phyloP scores from a whole-genome alignment of 2,113 vertebrate species.

The Grammomys dolichurus region DNA sequence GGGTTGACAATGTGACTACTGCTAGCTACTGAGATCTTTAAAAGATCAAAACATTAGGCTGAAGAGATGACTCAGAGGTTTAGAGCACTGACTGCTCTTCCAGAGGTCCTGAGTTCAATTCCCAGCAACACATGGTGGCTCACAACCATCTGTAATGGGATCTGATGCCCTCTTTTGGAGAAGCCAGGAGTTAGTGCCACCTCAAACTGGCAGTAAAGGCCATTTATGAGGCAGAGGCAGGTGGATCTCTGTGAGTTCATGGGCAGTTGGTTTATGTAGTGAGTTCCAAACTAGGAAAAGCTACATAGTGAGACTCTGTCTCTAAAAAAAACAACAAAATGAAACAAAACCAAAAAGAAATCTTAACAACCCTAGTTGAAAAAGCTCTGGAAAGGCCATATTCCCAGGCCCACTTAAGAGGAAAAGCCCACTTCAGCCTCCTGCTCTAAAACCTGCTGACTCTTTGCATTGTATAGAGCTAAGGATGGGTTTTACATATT shows the following conservation, averaged over 20 bases:
- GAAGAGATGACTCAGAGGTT: too few species aligned
- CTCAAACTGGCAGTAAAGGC: background rate
- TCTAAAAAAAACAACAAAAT: background rate
- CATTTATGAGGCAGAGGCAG: background rate
- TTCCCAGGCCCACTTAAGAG: background rate
- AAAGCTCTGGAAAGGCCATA: background rate
- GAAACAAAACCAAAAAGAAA: background rate
- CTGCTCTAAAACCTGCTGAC: background rate
- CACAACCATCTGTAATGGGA: too few species aligned
- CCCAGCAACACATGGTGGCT: too few species aligned
- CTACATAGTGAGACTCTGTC: constrained; percentile 17
- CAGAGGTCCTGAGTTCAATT: too few species aligned
- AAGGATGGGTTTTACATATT: background rate
- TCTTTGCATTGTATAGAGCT: background rate
- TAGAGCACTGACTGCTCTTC: too few species aligned
- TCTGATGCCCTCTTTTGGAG: background rate
- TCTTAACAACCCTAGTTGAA: background rate
- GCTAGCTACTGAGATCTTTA: background rate
- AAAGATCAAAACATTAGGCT: background rate
- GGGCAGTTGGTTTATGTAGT: background rate
- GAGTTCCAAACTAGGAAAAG: background rate
- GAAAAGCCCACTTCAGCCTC: background rate
- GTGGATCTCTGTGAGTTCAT: background rate
- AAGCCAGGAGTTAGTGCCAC: background rate
- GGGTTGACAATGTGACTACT: background rate